These are phyloP conservation scores for Odontesthes bonariensis DNA, from an alignment of 2,113 vertebrate species.

Conservation along the genomic window DNA sequence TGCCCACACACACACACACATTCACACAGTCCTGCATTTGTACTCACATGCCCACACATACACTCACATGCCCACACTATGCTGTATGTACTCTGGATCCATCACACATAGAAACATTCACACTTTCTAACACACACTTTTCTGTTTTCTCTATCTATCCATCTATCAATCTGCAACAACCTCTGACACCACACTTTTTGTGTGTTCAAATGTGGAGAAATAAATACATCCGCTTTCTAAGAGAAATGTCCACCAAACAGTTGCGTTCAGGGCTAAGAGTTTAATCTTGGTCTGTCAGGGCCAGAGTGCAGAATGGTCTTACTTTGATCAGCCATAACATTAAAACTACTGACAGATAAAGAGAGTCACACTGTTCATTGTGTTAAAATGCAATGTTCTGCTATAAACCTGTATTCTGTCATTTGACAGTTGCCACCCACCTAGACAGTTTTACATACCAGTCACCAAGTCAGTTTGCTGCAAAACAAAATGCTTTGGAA, in stretches of 20 bases:
- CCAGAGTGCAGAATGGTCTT: background rate
- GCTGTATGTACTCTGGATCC: conserved; percentile 46
- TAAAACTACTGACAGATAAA: background rate
- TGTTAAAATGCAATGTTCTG: background rate
- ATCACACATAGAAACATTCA: conserved; percentile 2
- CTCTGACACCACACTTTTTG: conserved; percentile 14
- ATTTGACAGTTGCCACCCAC: too few species aligned
- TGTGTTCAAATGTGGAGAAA: background rate
- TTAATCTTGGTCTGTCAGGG: background rate
- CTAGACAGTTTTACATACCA: too few species aligned
- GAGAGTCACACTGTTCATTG: background rate
- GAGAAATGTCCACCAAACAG: background rate
- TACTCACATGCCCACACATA: conserved; percentile 59
- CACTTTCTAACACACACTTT: background rate
- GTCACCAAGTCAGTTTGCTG: too few species aligned
- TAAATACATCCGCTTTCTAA: background rate
- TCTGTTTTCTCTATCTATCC: conserved; percentile 4
- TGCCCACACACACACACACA: conserved; percentile 65
- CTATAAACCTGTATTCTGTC: background rate
- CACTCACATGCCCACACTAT: conserved; percentile 45
- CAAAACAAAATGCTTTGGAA: too few species aligned
- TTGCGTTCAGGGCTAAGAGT: too few species aligned
- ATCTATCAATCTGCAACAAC: background rate
- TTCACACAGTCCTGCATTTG: conserved; percentile 30
- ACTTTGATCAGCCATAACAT: background rate